Evolutionary conservation across 2,888 invertebrate genomes (phyloP).

Genomic region (Lasiommata megera): DNA sequence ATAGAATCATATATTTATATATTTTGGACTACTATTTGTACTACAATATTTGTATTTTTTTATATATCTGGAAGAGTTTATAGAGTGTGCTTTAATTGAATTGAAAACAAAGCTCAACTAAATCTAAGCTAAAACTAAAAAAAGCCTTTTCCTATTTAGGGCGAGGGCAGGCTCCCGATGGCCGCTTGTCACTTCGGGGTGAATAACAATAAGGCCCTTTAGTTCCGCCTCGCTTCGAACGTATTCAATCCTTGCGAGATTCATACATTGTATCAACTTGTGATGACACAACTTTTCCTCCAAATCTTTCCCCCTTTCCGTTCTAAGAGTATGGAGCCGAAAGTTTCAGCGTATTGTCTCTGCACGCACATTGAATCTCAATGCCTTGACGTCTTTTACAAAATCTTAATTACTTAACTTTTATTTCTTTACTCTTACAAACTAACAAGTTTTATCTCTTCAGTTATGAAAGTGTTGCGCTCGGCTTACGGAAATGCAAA

Average conservation of each 20-base stretch:
- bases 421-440: background rate
- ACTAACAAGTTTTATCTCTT: background rate
- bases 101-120: background rate
- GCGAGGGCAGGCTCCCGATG: slow-evolving; percentile 52
- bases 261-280: slow-evolving; percentile 52
- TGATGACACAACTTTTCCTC: slow-evolving; percentile 42
- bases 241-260: slow-evolving; percentile 73
- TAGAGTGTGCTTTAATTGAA: too few species aligned
- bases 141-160: slow-evolving; percentile 49
- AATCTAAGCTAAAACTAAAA: background rate
- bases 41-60: too few species aligned
- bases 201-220: slow-evolving; percentile 77
- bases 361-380: slow-evolving; percentile 20
- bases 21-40: too few species aligned
- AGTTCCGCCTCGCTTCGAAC: slow-evolving; percentile 61
- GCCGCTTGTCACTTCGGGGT: slow-evolving; percentile 72
- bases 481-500: background rate
- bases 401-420: slow-evolving; percentile 24
- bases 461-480: background rate
- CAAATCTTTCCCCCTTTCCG: slow-evolving; percentile 35
- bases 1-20: too few species aligned
- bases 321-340: slow-evolving; percentile 27
- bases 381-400: slow-evolving; percentile 15
- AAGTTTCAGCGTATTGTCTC: slow-evolving; percentile 25
- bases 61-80: too few species aligned